Percentiles rank a stretch among this genome's conserved stretches.
phyloP scores from a whole-genome alignment of 2,888 invertebrate genomes.

The Meloe dianella region DNA sequence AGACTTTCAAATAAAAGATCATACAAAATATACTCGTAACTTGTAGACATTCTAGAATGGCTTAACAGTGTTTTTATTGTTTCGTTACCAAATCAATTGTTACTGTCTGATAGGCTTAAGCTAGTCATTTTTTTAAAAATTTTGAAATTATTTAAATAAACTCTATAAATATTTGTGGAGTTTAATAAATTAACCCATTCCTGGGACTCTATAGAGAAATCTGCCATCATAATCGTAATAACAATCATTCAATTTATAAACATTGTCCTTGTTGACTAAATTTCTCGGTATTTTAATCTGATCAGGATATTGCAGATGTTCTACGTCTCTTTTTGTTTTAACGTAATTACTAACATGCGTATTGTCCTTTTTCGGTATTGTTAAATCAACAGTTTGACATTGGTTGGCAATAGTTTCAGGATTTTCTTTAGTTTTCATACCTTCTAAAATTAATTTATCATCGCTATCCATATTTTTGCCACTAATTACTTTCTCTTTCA shows the following conservation, averaged over 20 bases:
- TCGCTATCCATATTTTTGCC: conserved; percentile 36
- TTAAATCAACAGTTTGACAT: conserved; percentile 20
- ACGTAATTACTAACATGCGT: conserved; percentile 30
- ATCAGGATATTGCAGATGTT: conserved; percentile 62
- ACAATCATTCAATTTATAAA: conserved; percentile 78
- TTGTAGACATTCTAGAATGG: conserved; percentile 23
- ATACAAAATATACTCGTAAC: conserved; percentile 1
- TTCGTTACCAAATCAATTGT: conserved; percentile 33
- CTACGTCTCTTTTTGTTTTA: conserved; percentile 39
- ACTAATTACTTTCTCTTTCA: conserved; percentile 30
- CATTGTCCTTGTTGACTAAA: conserved; percentile 67
- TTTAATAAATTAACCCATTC: conserved; percentile 60
- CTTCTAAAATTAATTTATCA: conserved; percentile 40
- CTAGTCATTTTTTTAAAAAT: conserved; percentile 54
- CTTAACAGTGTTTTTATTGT: conserved; percentile 24
- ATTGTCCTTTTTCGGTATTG: conserved; percentile 35
- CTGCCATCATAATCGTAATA: conserved; percentile 82
- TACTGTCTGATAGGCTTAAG: conserved; percentile 43
- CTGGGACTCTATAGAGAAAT: conserved; percentile 80
- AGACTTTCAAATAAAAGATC: not conserved
- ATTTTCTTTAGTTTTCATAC: conserved; percentile 16
- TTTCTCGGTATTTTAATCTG: conserved; percentile 74
- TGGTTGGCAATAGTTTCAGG: conserved; percentile 24
- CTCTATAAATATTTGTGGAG: conserved; percentile 30
- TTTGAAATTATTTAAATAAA: conserved; percentile 43